Percentiles rank a stretch among this genome's conserved stretches.
Evolutionary conservation across 2,797 vertebrate species (phyloP).

Genomic region (Macropus fuliginosus): DNA sequence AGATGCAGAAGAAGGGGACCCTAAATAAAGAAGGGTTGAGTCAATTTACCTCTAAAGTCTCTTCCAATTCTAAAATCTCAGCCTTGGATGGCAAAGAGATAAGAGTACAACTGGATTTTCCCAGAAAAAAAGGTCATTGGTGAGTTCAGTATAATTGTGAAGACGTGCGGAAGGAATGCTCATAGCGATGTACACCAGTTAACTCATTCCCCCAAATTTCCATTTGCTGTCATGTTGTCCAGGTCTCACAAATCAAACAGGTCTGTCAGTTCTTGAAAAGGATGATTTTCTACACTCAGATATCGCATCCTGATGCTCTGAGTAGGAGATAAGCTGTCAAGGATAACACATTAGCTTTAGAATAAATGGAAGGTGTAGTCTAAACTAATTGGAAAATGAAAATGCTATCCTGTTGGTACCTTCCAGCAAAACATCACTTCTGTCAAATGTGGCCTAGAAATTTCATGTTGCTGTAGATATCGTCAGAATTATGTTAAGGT

Average conservation of each 20-base stretch:
- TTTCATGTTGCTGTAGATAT: neutral
- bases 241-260: neutral
- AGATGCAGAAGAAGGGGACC: neutral
- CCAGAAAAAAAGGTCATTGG: neutral
- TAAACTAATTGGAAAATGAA: neutral
- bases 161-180: conserved; percentile 3
- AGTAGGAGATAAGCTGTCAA: neutral
- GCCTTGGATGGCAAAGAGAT: neutral
- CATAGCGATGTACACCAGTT: neutral
- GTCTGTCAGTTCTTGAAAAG: neutral
- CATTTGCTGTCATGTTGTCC: neutral
- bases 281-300: neutral
- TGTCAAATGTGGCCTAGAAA: neutral
- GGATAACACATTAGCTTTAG: neutral
- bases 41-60: neutral
- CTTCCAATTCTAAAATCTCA: neutral
- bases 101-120: neutral
- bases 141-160: neutral
- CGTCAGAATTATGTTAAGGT: neutral
- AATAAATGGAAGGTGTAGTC: neutral
- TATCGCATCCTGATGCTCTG: neutral
- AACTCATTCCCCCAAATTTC: neutral
- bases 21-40: too few relatives aligned
- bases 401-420: neutral
- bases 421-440: neutral